A percentile compares a stretch with the other conserved stretches of the same genome.
Evolutionary conservation across 2,113 vertebrate species (phyloP).

Genomic region (Meriones unguiculatus): DNA sequence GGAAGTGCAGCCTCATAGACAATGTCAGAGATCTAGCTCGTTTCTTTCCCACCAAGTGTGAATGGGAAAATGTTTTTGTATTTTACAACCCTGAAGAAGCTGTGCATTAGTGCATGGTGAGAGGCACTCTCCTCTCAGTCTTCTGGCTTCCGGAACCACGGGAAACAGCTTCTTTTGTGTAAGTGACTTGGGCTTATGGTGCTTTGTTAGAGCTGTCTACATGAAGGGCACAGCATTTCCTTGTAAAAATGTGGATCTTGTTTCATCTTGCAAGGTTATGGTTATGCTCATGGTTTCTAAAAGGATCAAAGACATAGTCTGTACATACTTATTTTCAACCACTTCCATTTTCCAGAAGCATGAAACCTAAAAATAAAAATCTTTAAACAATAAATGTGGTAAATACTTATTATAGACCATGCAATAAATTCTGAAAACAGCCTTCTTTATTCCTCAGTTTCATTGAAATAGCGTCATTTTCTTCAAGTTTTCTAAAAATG

Average conservation of each 20-base stretch:
- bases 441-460: not conserved
- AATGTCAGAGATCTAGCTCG: not conserved
- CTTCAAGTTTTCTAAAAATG: constrained; percentile 8
- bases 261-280: not conserved
- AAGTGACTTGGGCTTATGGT: not conserved
- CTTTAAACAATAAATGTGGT: not conserved
- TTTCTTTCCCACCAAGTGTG: not conserved
- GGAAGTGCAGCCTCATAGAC: not conserved
- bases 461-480: constrained; percentile 35
- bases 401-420: constrained; percentile 1
- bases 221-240: not conserved
- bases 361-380: not conserved
- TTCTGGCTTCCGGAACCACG: not conserved
- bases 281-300: not conserved
- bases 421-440: not conserved
- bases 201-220: not conserved
- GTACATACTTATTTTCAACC: not conserved
- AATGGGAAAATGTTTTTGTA: not conserved
- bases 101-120: not conserved
- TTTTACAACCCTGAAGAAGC: not conserved
- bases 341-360: not conserved
- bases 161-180: not conserved
- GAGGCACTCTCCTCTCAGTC: not conserved
- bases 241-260: not conserved
- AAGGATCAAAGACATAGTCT: not conserved